These are phyloP conservation scores for Hypanus sabinus DNA, from an alignment of 2,113 vertebrate species.

Conservation along the genomic window DNA sequence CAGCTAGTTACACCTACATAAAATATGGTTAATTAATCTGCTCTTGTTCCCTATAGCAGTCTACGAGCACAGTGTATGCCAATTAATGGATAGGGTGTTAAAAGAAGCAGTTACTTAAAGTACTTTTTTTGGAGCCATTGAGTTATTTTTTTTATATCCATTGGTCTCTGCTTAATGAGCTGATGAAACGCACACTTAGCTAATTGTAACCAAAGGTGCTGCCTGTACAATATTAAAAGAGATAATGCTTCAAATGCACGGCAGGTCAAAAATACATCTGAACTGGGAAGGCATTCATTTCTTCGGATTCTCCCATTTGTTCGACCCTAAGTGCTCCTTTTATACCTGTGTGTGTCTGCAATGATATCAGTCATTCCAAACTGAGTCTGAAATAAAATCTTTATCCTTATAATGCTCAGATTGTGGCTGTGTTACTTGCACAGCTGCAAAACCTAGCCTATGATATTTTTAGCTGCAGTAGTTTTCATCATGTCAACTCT, in stretches of 20 bases:
- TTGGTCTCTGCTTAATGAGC: background rate
- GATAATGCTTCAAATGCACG: background rate
- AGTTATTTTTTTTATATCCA: background rate
- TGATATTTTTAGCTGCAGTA: slow-evolving; percentile 24
- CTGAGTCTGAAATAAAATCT: slow-evolving; percentile 7
- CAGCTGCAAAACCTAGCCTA: slow-evolving; percentile 26
- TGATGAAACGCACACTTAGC: background rate
- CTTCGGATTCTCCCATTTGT: background rate
- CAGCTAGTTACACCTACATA: slow-evolving; percentile 26
- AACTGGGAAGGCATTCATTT: background rate
- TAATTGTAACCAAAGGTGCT: background rate
- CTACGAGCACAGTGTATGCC: background rate
- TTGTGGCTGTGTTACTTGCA: slow-evolving; percentile 22
- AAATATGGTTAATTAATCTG: slow-evolving; percentile 31
- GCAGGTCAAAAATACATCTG: background rate
- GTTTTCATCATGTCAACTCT: slow-evolving; percentile 5
- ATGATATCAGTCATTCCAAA: background rate
- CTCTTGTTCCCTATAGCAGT: slow-evolving; percentile 17
- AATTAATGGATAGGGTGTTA: background rate
- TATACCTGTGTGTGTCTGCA: background rate
- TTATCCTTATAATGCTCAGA: background rate
- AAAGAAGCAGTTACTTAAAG: slow-evolving; percentile 12
- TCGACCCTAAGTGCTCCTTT: background rate
- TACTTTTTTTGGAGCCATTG: background rate
- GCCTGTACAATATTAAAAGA: background rate